Conservation (phyloP, 2,113 vertebrate species). For the Neofelis nebulosa region DNA sequence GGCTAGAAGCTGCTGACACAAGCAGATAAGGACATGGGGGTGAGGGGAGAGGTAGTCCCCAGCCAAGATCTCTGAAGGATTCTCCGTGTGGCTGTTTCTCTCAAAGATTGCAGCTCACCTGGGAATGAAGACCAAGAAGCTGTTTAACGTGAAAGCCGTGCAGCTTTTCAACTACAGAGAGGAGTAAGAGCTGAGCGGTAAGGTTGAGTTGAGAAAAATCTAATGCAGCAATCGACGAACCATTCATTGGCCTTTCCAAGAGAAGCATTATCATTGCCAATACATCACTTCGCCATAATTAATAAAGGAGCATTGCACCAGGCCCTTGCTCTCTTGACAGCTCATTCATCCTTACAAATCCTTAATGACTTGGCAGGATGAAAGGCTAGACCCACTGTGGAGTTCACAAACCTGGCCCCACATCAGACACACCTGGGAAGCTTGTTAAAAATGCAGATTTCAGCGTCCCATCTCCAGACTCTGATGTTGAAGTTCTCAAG, state of each 20-base stretch:
- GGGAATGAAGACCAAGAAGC: conserved; percentile 41
- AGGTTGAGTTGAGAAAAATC: conserved; percentile 28
- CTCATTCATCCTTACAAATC: conserved; percentile 74
- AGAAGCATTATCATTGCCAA: conserved; percentile 70
- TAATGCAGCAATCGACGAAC: conserved; percentile 74
- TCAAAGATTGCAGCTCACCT: conserved; percentile 36
- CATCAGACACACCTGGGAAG: conserved; percentile 29
- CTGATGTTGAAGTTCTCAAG: background rate
- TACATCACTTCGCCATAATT: conserved; percentile 75
- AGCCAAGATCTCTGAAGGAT: background rate
- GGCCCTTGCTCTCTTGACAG: conserved; percentile 56
- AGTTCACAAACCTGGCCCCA: conserved; percentile 48
- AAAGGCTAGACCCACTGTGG: conserved; percentile 44
- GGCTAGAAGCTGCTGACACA: conserved; percentile 34
- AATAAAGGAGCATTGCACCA: conserved; percentile 68
- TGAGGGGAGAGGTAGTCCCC: background rate
- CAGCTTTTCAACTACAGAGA: conserved; percentile 32
- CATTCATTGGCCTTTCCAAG: conserved; percentile 73
- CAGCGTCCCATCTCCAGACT: background rate
- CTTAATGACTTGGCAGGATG: conserved; percentile 67
- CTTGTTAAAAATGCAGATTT: background rate
- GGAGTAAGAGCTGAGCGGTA: conserved; percentile 49
- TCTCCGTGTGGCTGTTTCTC: conserved; percentile 9
- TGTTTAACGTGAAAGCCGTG: background rate
- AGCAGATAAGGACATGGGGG: background rate